phyloP scores from a whole-genome alignment of 2,113 vertebrate genomes.

The Cygnus atratus region DNA sequence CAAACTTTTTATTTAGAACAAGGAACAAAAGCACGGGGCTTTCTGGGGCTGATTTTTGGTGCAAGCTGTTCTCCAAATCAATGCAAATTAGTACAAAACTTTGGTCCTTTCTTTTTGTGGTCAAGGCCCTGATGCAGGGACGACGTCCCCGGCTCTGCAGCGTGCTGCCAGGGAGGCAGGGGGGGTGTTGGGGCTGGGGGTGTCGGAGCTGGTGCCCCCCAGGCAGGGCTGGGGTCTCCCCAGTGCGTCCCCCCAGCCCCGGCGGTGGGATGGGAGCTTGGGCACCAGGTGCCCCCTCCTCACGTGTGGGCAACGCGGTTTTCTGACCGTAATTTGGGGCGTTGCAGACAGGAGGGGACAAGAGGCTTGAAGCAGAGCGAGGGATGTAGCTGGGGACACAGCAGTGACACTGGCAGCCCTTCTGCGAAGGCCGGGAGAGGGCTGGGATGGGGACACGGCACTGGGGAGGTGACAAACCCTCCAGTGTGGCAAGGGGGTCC shows the following conservation, averaged over 20 bases:
- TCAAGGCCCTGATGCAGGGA: not conserved
- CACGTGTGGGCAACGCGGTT: not conserved
- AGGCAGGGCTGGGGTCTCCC: too few species aligned
- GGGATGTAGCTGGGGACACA: not conserved
- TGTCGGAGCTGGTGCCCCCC: too few species aligned
- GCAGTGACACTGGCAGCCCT: not conserved
- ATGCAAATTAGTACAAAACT: not conserved
- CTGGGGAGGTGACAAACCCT: not conserved
- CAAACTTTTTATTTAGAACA: not conserved
- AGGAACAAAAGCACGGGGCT: not conserved
- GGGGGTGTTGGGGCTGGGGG: too few species aligned
- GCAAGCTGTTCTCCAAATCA: not conserved
- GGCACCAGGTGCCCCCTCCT: not conserved
- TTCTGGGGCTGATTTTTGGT: not conserved
- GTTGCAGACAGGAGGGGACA: too few species aligned
- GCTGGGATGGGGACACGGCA: not conserved
- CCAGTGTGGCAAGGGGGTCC: not conserved
- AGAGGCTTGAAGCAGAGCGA: too few species aligned
- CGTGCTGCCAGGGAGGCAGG: too few species aligned
- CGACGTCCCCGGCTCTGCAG: too few species aligned
- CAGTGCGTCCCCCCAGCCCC: too few species aligned
- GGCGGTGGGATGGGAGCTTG: not conserved
- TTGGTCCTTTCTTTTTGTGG: not conserved
- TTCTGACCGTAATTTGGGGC: not conserved
- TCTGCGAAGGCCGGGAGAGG: too few species aligned